phyloP scores from a whole-genome alignment of 2,113 vertebrate species.

The Chloebia gouldiae region DNA sequence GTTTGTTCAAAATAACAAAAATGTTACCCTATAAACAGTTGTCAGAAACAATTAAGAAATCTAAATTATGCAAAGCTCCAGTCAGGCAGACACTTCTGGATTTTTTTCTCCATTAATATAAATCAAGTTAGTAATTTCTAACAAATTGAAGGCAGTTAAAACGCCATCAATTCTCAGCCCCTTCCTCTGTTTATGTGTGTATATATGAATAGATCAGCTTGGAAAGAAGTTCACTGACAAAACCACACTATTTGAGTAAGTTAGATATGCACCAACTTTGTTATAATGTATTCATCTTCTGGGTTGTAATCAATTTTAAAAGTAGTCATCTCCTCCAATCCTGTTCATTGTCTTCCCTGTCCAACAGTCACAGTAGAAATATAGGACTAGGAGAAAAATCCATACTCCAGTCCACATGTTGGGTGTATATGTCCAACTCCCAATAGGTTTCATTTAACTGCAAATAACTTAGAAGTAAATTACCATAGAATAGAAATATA shows the following conservation, averaged over 20 bases:
- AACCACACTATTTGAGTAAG: neutral
- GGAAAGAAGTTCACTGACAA: accelerated
- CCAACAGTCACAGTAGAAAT: neutral
- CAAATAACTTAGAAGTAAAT: neutral
- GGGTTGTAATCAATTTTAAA: neutral
- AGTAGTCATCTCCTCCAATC: neutral
- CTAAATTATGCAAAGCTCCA: neutral
- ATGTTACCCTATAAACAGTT: neutral
- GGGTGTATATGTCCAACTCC: neutral
- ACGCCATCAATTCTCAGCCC: neutral
- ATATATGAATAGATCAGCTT: neutral
- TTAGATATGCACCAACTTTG: neutral
- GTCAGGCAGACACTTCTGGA: neutral
- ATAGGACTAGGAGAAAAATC: neutral
- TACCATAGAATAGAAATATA: neutral
- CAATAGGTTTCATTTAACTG: neutral
- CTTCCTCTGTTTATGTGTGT: neutral
- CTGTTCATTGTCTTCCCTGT: neutral
- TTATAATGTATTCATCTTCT: neutral
- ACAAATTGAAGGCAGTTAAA: neutral
- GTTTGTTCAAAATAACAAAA: neutral
- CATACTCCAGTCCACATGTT: neutral
- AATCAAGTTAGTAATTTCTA: neutral
- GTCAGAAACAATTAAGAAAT: neutral
- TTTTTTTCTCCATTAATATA: neutral